phyloP scores from a whole-genome alignment of 1,140 invertebrate species.

The Leptestheria dahalacensis region DNA sequence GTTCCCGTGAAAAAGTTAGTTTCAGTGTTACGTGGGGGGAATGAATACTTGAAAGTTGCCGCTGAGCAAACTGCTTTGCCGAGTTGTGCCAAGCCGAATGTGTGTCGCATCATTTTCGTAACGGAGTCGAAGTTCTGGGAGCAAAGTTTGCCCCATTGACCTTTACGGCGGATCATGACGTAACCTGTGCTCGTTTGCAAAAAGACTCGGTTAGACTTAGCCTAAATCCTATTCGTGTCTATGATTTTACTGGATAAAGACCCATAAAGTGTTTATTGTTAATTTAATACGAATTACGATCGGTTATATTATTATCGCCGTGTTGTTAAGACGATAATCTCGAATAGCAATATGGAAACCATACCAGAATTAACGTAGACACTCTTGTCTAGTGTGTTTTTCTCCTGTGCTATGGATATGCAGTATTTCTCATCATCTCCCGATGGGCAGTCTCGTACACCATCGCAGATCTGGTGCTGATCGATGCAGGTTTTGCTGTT shows the following conservation, averaged over 20 bases:
- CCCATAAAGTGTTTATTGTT: no score
- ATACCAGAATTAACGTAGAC: slow-evolving; percentile 20
- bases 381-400: slow-evolving; percentile 27
- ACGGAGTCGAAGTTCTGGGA: slow-evolving; percentile 45
- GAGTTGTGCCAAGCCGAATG: slow-evolving; percentile 48
- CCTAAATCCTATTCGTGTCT: no score
- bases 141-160: slow-evolving; percentile 62
- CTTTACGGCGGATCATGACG: slow-evolving; percentile 54
- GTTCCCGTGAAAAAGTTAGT: no score
- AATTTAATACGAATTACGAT: no score
- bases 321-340: no score
- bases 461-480: slow-evolving; percentile 30
- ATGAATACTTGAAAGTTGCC: slow-evolving; percentile 40
- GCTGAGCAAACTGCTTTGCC: slow-evolving; percentile 58
- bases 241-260: no score
- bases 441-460: slow-evolving; percentile 48
- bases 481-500: slow-evolving; percentile 45
- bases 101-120: slow-evolving; percentile 33
- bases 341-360: no score
- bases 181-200: no score
- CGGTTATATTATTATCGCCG: no score
- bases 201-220: no score
- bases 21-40: no score
- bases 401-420: slow-evolving; percentile 30
- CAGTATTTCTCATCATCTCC: slow-evolving; percentile 68